Percentiles rank a stretch among this genome's conserved stretches.
Evolutionary conservation across 2,113 vertebrate genomes (phyloP).

Genomic region (Dryoscopus gambensis): DNA sequence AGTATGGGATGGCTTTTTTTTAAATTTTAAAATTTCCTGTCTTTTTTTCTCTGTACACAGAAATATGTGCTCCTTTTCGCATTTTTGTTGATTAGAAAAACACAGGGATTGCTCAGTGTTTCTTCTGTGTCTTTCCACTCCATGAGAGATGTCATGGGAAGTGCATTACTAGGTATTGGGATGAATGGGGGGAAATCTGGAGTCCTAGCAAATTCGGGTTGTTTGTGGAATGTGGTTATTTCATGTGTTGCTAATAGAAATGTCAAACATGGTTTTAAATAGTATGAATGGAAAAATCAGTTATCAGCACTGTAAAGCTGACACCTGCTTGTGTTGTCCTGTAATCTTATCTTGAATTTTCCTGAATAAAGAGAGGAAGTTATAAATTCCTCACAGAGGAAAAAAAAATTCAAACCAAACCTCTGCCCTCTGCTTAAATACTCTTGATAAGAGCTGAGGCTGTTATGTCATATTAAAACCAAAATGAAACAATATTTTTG

Average conservation of each 20-base stretch:
- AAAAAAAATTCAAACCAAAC: not conserved
- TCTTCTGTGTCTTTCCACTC: not conserved
- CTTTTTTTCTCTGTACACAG: not conserved
- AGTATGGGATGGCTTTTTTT: not conserved
- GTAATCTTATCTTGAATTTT: not conserved
- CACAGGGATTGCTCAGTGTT: not conserved
- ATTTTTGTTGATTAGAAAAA: not conserved
- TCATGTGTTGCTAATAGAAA: not conserved
- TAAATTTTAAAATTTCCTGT: not conserved
- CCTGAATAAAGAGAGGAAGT: not conserved
- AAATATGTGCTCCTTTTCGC: not conserved
- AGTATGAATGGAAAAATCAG: not conserved
- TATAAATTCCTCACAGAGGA: not conserved
- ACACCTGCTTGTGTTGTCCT: not conserved
- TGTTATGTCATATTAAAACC: not conserved
- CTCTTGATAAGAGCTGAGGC: not conserved
- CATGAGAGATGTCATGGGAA: not conserved
- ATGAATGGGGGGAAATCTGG: not conserved
- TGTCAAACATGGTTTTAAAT: not conserved
- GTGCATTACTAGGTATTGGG: not conserved
- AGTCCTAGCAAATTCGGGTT: not conserved
- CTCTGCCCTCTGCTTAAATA: not conserved
- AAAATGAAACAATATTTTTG: not conserved
- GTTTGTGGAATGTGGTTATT: not conserved
- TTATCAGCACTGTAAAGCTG: not conserved